phyloP scores from a whole-genome alignment of 2,113 vertebrate species.

The Charina bottae region DNA sequence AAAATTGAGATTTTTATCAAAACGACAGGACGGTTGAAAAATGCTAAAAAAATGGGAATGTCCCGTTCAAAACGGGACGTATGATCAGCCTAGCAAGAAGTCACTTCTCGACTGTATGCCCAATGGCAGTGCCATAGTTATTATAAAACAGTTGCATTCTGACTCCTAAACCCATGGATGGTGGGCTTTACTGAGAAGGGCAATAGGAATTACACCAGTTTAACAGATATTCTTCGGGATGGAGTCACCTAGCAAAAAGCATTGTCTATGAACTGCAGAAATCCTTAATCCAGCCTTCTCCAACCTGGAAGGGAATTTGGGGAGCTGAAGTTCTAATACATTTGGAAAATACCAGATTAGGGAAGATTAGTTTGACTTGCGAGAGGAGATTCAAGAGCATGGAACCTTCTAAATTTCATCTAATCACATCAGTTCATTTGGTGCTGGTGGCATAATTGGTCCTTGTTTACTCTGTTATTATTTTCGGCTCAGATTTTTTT shows the following conservation, averaged over 20 bases:
- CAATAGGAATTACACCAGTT: not conserved
- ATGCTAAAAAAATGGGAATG: no score
- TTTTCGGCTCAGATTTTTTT: slow-evolving; percentile 10
- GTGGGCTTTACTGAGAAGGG: not conserved
- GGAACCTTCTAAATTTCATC: no score
- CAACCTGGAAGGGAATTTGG: not conserved
- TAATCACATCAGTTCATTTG: not conserved
- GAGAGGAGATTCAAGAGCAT: not conserved
- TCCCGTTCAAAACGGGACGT: no score
- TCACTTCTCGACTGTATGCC: not conserved
- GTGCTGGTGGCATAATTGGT: not conserved
- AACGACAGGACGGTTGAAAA: no score
- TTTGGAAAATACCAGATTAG: not conserved
- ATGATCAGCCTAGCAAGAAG: no score
- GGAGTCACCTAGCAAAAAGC: not conserved
- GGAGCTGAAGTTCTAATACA: not conserved
- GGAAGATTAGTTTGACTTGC: not conserved
- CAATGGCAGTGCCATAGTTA: not conserved
- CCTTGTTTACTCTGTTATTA: not conserved
- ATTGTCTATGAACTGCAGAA: not conserved
- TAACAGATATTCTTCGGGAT: not conserved
- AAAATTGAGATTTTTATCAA: no score
- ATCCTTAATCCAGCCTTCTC: not conserved
- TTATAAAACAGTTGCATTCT: not conserved
- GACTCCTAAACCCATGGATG: not conserved